Conservation (phyloP, 2,888 invertebrate genomes). For the Pocota personata region DNA sequence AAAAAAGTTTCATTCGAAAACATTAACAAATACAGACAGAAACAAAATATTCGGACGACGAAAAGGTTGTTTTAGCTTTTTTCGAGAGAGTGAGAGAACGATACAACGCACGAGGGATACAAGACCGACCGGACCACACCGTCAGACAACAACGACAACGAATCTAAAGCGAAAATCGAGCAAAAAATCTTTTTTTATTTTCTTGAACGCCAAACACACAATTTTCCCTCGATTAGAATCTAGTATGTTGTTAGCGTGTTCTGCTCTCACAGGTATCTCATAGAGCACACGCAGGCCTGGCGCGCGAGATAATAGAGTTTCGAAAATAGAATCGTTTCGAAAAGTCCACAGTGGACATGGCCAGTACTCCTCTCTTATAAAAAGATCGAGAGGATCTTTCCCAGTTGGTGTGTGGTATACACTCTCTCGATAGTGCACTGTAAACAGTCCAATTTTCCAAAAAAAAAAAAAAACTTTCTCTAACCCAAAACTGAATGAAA, state of each 20-base stretch:
- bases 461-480: constrained; percentile 5
- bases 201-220: constrained; percentile 55
- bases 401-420: neutral
- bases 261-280: constrained; percentile 55
- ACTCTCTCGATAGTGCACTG: constrained; percentile 12
- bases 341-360: constrained; percentile 57
- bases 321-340: constrained; percentile 70
- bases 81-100: constrained; percentile 23
- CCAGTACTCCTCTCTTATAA: neutral
- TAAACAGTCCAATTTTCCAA: constrained; percentile 33
- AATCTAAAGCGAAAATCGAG: constrained; percentile 21
- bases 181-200: constrained; percentile 4
- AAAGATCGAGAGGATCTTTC: constrained; percentile 1
- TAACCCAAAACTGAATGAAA: constrained; percentile 43
- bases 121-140: constrained; percentile 42
- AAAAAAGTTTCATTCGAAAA: constrained; percentile 61
- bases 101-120: constrained; percentile 44
- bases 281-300: constrained; percentile 33
- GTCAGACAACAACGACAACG: constrained; percentile 30
- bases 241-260: constrained; percentile 52
- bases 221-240: constrained; percentile 63
- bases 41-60: constrained; percentile 27
- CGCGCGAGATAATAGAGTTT: constrained; percentile 64
- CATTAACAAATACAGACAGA: constrained; percentile 51
- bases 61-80: constrained; percentile 57